phyloP scores from a whole-genome alignment of 2,797 vertebrate genomes.

The Carduelis carduelis region DNA sequence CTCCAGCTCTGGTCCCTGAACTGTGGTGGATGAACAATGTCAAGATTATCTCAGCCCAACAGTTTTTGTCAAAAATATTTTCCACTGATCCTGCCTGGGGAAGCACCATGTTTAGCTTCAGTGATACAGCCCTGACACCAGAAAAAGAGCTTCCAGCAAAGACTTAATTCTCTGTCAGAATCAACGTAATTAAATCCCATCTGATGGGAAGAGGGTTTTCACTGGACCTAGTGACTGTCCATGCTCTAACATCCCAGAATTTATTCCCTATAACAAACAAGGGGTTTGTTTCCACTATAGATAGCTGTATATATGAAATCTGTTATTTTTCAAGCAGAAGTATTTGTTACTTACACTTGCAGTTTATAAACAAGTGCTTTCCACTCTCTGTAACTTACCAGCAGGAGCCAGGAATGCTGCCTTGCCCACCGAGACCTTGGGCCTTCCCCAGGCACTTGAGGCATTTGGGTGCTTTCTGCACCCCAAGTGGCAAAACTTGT shows the following conservation, averaged over 20 bases:
- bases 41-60: not conserved
- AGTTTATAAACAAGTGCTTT: not conserved
- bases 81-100: not conserved
- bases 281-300: not conserved
- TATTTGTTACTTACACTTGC: not conserved
- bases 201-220: constrained; percentile 1
- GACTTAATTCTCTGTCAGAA: constrained; percentile 51
- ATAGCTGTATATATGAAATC: not conserved
- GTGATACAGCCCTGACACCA: not conserved
- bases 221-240: not conserved
- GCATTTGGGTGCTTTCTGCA: not conserved
- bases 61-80: not conserved
- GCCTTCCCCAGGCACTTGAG: not conserved
- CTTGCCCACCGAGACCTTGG: not conserved
- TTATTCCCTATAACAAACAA: not conserved
- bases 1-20: not conserved
- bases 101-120: not conserved
- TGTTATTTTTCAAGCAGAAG: not conserved
- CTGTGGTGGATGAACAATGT: not conserved
- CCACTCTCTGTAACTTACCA: not conserved
- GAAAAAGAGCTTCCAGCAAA: constrained; percentile 14
- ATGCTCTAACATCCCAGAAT: not conserved
- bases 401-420: not conserved
- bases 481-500: not conserved
- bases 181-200: constrained; percentile 55